phyloP scores from a whole-genome alignment of 2,888 invertebrate species.

The Lymantria dispar region DNA sequence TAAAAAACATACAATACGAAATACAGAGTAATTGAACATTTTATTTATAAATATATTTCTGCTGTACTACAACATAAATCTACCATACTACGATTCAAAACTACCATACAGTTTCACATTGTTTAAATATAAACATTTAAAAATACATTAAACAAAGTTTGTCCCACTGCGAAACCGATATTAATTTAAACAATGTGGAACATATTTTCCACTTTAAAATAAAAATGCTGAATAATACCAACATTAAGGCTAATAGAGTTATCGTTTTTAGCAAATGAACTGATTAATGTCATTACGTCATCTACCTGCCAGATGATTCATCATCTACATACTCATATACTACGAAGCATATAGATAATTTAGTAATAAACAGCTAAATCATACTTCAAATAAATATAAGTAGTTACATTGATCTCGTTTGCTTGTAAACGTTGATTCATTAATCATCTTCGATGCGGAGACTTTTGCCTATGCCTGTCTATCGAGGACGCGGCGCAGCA shows the following conservation, averaged over 20 bases:
- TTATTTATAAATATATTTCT: no score
- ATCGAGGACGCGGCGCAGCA: no score
- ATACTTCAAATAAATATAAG: no score
- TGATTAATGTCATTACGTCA: neutral
- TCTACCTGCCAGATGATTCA: no score
- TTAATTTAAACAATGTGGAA: constrained; percentile 56
- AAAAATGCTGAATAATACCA: constrained; percentile 8
- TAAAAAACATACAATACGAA: no score
- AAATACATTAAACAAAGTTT: constrained; percentile 7
- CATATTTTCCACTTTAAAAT: constrained; percentile 2
- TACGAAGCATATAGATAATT: neutral
- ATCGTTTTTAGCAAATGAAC: constrained; percentile 4
- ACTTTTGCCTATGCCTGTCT: no score
- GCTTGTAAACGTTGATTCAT: no score
- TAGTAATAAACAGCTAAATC: no score
- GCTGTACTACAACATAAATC: no score
- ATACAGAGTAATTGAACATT: no score
- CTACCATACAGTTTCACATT: constrained; percentile 38
- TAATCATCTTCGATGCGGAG: no score
- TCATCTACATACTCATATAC: neutral
- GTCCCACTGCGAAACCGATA: constrained; percentile 56
- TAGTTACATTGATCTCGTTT: no score
- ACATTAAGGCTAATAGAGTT: constrained; percentile 4
- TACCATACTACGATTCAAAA: neutral
- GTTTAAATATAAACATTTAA: constrained; percentile 28